phyloP scores from a whole-genome alignment of 1,140 invertebrate species.

The Trichonephila clavata region DNA sequence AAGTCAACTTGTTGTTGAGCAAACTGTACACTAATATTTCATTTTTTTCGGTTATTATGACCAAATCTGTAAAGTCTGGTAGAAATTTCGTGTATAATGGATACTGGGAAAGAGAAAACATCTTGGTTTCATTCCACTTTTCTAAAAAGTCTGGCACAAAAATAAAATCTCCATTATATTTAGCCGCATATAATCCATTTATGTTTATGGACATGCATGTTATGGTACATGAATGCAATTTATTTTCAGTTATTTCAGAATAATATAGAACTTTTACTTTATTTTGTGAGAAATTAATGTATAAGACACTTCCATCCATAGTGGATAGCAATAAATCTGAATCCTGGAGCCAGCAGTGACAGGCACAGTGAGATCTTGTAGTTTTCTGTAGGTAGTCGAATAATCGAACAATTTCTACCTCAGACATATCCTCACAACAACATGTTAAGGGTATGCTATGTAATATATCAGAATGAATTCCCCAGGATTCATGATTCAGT shows the following conservation, averaged over 20 bases:
- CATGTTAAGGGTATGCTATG: neutral
- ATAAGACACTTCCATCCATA: neutral
- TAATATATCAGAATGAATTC: constrained; percentile 45
- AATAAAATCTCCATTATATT: constrained; percentile 43
- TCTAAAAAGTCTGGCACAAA: neutral
- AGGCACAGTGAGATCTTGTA: neutral
- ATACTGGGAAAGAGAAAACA: neutral
- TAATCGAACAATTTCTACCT: constrained; percentile 25
- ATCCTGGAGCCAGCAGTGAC: constrained; percentile 31
- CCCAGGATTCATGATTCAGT: neutral
- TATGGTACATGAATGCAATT: neutral
- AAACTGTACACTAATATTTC: neutral
- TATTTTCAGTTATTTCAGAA: neutral
- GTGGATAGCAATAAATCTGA: constrained; percentile 32
- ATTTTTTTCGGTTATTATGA: neutral
- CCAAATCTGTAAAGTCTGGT: constrained; percentile 11
- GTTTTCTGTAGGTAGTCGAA: constrained; percentile 15
- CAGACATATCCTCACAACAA: constrained; percentile 5
- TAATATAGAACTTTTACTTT: neutral
- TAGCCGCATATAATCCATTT: constrained; percentile 1
- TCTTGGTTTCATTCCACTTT: neutral
- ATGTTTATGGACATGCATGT: neutral
- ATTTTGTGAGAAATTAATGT: neutral
- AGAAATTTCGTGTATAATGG: neutral
- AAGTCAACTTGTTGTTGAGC: neutral